Conservation (phyloP, 2,797 vertebrate genomes). For the Ctenopoma kingsleyae region DNA sequence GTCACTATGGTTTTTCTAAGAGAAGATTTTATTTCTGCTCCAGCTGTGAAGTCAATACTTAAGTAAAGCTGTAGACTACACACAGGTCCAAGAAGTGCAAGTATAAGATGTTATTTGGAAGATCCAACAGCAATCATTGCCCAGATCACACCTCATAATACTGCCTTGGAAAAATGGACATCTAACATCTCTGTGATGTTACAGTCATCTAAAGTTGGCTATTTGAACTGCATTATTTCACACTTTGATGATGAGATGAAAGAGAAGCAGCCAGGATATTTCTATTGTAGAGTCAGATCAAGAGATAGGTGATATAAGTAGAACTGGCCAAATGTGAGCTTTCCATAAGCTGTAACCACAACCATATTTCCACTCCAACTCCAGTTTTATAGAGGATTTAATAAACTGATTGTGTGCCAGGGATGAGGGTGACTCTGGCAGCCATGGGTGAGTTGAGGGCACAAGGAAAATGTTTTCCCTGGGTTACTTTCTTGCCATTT, state of each 20-base stretch:
- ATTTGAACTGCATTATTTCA: conserved; percentile 31
- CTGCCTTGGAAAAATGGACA: neutral
- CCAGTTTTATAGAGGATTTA: conserved; percentile 61
- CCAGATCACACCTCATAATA: conserved; percentile 21
- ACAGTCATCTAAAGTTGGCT: neutral
- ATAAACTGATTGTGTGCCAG: conserved; percentile 57
- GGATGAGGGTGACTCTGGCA: conserved; percentile 18
- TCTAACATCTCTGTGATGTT: neutral
- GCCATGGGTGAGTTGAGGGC: conserved; percentile 9
- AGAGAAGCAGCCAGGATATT: conserved; percentile 15
- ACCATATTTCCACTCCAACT: conserved; percentile 41
- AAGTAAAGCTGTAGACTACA: neutral
- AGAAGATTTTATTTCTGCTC: conserved; percentile 25
- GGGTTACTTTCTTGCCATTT: neutral
- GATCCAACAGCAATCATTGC: neutral
- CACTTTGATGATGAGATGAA: neutral
- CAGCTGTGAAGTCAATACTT: conserved; percentile 1
- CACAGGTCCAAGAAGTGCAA: neutral
- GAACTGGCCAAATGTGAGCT: conserved; percentile 22
- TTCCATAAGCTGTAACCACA: conserved; percentile 16
- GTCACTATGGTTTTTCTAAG: conserved; percentile 11
- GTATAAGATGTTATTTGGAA: conserved; percentile 16
- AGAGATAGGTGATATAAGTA: neutral
- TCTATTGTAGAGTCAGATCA: neutral
- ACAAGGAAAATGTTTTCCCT: conserved; percentile 8